A percentile compares a stretch with the other conserved stretches of the same genome.
Conservation (phyloP, 2,113 vertebrate genomes). For the Copsychus sechellarum region DNA sequence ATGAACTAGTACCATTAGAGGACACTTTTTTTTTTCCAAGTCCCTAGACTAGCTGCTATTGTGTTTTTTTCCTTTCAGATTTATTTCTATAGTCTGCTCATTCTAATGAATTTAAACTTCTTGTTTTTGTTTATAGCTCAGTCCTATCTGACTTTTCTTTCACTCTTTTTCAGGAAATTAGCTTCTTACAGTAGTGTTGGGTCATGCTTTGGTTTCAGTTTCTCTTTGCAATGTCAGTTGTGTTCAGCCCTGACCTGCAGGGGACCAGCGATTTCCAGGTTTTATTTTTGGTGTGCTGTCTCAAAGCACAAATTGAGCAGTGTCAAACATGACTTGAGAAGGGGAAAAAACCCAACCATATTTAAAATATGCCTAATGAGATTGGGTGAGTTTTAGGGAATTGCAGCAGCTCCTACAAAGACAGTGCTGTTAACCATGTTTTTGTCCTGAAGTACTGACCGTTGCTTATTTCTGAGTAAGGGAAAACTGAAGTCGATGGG, state of each 20-base stretch:
- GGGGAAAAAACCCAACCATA: accelerated
- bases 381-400: not conserved
- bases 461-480: not conserved
- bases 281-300: not conserved
- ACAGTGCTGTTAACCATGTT: not conserved
- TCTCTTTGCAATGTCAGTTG: not conserved
- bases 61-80: not conserved
- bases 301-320: not conserved
- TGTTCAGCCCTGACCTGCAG: not conserved
- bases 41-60: accelerated
- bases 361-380: not conserved
- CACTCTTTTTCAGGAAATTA: not conserved
- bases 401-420: not conserved
- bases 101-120: not conserved
- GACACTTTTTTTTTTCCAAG: not conserved
- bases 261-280: accelerated
- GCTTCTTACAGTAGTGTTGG: not conserved
- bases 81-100: not conserved
- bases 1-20: not conserved
- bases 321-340: not conserved
- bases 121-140: not conserved
- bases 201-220: not conserved
- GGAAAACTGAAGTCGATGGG: not conserved
- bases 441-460: not conserved
- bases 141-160: not conserved